These are phyloP conservation scores for Ctenomys sociabilis DNA, from an alignment of 2,113 vertebrate genomes.

Conservation along the genomic window DNA sequence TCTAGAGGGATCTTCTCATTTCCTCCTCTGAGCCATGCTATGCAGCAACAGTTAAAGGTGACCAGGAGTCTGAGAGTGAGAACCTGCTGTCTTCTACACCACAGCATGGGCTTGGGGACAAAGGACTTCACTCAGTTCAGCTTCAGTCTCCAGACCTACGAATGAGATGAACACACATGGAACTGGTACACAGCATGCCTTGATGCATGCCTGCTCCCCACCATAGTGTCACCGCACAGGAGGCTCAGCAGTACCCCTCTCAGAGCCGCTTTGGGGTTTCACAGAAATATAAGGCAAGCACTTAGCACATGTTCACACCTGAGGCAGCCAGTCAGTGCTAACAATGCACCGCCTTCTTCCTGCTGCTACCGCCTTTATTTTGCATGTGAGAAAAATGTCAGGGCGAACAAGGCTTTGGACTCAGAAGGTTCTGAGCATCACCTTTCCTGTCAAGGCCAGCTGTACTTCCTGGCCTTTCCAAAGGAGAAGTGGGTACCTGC, in stretches of 20 bases:
- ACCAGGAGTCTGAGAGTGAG: background rate
- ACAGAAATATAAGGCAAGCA: rapidly evolving
- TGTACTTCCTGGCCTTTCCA: background rate
- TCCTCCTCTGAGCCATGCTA: rapidly evolving
- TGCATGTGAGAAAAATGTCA: background rate
- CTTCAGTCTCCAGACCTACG: background rate
- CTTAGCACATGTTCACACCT: background rate
- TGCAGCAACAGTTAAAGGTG: background rate
- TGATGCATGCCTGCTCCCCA: rapidly evolving
- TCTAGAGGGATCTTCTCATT: background rate
- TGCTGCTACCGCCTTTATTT: background rate
- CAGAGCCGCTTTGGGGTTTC: rapidly evolving
- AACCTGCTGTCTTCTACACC: too few relatives aligned
- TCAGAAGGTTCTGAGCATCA: background rate
- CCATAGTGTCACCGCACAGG: rapidly evolving
- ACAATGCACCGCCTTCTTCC: background rate
- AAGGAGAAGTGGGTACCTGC: background rate
- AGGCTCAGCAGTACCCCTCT: background rate
- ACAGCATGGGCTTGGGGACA: background rate
- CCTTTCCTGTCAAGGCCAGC: background rate
- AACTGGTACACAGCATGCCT: background rate
- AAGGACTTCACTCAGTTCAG: background rate
- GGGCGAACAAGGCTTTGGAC: background rate
- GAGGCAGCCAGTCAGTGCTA: too few relatives aligned
- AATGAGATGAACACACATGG: rapidly evolving